Evolutionary conservation across 1,140 invertebrate genomes (phyloP), one percentile per base, ranked within the genome.

Genomic region (Agrilus planipennis): DNA sequence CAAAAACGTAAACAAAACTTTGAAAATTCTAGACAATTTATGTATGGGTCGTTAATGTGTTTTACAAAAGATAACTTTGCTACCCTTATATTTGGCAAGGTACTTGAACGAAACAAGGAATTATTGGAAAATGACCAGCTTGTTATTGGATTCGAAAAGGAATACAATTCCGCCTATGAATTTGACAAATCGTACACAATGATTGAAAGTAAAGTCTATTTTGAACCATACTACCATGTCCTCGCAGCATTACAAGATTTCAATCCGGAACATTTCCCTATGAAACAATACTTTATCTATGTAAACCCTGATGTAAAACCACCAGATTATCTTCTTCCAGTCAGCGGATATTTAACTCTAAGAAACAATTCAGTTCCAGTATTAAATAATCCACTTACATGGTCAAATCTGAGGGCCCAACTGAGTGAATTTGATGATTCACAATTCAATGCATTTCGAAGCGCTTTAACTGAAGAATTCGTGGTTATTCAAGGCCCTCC

Each of bases 401-500:
- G 69, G 68, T 69, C 70, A 2, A n/a, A n/a, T n/a, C n/a, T n/a
- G n/a, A 34, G 40, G 3, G 42, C 49, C 18, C 45, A 63, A 10
- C 39, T 65, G 12, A 32, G 74, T 6, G 46, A 53, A n/a, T 60
- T 79, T 7, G 72, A 80, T 56, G 52, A 67, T 20, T 69, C 68
- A 32, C 80, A 84, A 54, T 63, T 62, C 28, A 51, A 54, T 11
- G 79, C 79, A 0, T 74, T 72, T 44, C 57, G 65, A 45, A 59
- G 70, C 19, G 75, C 76, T 1, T 47, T 82, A 10, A 72, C 65
- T 0, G 65, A 70, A 31, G 72, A 81, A 51, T 75, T 82, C 47
- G 65, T 72, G 2, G 62, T 91, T 2, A 89, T 89, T 44, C 87
- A 89, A 67, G 79, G 79, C 0, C 77, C 78, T 9, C 84, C 84